Evolutionary conservation across 2,888 invertebrate species (phyloP).

Genomic region (Napeogenes sylphis): DNA sequence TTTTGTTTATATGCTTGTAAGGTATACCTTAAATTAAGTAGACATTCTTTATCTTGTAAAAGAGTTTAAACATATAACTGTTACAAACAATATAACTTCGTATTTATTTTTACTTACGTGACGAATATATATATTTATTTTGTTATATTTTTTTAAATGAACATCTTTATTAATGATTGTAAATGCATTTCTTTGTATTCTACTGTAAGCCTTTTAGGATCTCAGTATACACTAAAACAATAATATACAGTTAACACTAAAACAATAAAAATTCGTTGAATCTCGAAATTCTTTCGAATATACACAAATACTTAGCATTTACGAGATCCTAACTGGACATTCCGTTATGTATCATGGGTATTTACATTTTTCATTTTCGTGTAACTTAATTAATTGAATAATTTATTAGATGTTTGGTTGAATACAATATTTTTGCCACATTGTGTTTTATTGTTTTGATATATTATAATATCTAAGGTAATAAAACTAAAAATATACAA

Average conservation of each 20-base stretch:
- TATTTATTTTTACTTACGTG: background rate
- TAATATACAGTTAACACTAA: background rate
- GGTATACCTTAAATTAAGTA: background rate
- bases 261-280: background rate
- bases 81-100: background rate
- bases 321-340: conserved; percentile 5
- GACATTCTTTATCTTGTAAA: background rate
- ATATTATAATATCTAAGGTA: conserved; percentile 27
- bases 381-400: background rate
- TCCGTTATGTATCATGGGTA: background rate
- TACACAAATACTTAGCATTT: background rate
- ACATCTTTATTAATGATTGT: background rate
- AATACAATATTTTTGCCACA: background rate
- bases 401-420: conserved; percentile 1
- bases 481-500: too few relatives aligned
- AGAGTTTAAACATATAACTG: background rate
- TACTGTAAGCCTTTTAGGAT: conserved; percentile 1
- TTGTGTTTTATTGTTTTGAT: background rate
- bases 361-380: background rate
- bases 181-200: background rate
- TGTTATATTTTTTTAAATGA: background rate
- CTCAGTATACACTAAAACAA: background rate
- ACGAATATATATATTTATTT: background rate
- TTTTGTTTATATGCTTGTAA: background rate
- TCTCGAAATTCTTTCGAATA: too few relatives aligned